Evolutionary conservation across 2,888 invertebrate genomes (phyloP).

Genomic region (Dusona sp.): DNA sequence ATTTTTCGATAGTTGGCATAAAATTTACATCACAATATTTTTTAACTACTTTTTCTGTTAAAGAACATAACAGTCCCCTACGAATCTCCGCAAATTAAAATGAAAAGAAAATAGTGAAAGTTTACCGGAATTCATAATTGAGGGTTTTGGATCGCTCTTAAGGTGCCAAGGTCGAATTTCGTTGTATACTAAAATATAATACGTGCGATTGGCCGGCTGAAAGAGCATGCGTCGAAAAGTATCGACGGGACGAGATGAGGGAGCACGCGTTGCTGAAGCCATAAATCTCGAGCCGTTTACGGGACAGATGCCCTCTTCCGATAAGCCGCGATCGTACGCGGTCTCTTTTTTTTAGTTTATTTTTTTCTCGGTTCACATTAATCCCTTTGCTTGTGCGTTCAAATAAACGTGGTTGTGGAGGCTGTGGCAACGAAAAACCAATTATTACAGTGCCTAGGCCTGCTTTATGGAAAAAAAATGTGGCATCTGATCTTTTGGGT

Average conservation of each 20-base stretch:
- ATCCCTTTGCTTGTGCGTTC: conserved; percentile 34
- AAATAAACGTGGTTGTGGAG: conserved; percentile 28
- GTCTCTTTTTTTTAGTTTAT: conserved; percentile 7
- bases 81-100: not conserved
- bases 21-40: not conserved
- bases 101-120: not conserved
- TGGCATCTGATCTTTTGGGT: not conserved
- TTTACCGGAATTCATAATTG: not conserved
- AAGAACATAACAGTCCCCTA: not conserved
- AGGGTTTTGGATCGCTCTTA: conserved; percentile 12
- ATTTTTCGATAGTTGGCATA: no score
- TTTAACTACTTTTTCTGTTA: not conserved
- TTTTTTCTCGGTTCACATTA: conserved; percentile 15
- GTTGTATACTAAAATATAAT: conserved; percentile 14
- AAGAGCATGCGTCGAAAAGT: not conserved
- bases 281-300: conserved; percentile 82
- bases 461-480: conserved; percentile 2
- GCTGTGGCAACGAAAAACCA: conserved; percentile 46
- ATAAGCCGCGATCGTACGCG: conserved; percentile 72
- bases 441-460: conserved; percentile 47
- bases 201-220: not conserved
- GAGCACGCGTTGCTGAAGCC: conserved; percentile 79
- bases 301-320: conserved; percentile 82
- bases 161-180: conserved; percentile 24
- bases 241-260: conserved; percentile 76